Base-by-base conservation (phyloP, 2,797 vertebrate species). In the Clamator glandarius region DNA sequence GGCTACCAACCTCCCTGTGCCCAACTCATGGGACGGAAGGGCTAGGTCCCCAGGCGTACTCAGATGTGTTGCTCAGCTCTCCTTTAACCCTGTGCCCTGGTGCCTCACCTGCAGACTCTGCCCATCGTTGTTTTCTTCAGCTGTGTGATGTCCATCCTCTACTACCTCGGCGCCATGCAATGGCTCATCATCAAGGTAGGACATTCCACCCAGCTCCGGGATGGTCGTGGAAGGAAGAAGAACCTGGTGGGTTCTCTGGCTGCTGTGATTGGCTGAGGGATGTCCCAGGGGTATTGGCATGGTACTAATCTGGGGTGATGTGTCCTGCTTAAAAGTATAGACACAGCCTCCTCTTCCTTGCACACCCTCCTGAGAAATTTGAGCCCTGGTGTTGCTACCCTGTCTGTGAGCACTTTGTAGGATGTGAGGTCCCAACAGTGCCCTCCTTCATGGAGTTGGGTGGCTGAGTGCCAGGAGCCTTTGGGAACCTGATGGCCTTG, bases 81-180 rank as follows among this genome's bases (percentile, higher is more conserved):
- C 20, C 52, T 50, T 44, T 90, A 83, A 95, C 62, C 26, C 41
- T 23, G 7, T 36, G 33, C 33, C 15, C 46, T 25, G 51, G 23
- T 89, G 66, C 58, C 36, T 44, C 55, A 29, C 88, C n/a, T 64
- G 31, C 93, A 99, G 99, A 94, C 98, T 62, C 95, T 99, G 94
- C 99, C 99, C 39, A 99, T 99, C 77, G 89, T 99, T 20, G 89
- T 99, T n/a, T 99, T 99, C 98, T 99, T 99, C 98, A 99, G 99
- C 96, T 99, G 99, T 6, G 97, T 99, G 87, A 99, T 99, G 99
- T 99, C 99, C 1, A 61, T 99, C 66, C 98, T 99, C 33, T 99
- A 99, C 97, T 99, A 98, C 63, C 58, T 99, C 12, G 99, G 99
- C 4, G 62, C 98, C 90, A 99, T 99, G 99, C 99, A 99, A 97